A percentile compares a stretch with the other conserved stretches of the same genome.
Conservation (phyloP, 2,797 vertebrate genomes). For the Eurystomus glaucurus region DNA sequence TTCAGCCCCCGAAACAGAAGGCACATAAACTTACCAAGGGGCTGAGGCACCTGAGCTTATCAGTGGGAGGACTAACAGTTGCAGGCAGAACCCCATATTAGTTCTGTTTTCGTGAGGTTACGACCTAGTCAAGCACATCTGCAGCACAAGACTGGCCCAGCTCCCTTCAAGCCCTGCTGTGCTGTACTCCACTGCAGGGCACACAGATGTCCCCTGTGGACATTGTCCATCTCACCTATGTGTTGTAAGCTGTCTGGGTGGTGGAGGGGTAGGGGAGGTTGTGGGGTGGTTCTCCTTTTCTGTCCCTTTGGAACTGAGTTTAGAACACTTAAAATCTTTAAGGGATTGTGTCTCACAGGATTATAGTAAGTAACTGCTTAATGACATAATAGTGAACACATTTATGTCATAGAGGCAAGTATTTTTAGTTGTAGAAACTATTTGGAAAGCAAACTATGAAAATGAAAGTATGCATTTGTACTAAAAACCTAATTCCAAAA, state of each 20-base stretch:
- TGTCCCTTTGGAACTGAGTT: not conserved
- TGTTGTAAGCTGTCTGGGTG: not conserved
- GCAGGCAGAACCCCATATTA: not conserved
- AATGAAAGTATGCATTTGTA: not conserved
- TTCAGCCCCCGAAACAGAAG: not conserved
- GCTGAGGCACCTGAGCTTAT: not conserved
- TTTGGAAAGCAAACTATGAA: not conserved
- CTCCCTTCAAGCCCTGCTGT: not conserved
- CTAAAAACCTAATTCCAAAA: not conserved
- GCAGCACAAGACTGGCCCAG: accelerated
- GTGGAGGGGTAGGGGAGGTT: no score
- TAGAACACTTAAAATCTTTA: not conserved
- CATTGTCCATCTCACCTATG: not conserved
- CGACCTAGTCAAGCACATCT: accelerated
- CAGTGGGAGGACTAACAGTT: not conserved
- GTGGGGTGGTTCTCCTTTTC: accelerated
- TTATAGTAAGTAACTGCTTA: not conserved
- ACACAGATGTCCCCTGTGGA: not conserved
- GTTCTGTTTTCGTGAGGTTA: not conserved
- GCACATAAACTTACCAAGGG: not conserved
- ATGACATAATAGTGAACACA: not conserved
- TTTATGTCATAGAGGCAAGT: not conserved
- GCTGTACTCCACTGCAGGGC: not conserved
- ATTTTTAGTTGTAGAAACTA: not conserved
- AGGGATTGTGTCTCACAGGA: not conserved